These are phyloP conservation scores for Drosophila saltans DNA, from an alignment of 1,140 invertebrate species.

Conservation along the genomic window DNA sequence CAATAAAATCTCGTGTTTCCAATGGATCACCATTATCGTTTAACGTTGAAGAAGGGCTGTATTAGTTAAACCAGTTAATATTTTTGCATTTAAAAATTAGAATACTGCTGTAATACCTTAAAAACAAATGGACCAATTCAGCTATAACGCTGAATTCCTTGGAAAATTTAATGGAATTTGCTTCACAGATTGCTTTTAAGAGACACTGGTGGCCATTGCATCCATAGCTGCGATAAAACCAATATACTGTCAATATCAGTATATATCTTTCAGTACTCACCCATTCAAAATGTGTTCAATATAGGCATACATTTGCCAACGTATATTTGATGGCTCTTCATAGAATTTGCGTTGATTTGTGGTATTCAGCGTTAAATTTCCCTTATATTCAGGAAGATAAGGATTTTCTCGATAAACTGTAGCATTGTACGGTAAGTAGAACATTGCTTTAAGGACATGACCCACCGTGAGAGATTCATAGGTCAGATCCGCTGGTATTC, in stretches of 20 bases:
- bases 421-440: constrained; percentile 62
- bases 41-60: constrained; percentile 32
- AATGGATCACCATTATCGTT: constrained; percentile 25
- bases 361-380: neutral
- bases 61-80: neutral
- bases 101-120: constrained; percentile 36
- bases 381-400: constrained; percentile 59
- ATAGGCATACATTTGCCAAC: constrained; percentile 63
- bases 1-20: constrained; percentile 28
- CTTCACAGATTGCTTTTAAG: constrained; percentile 58
- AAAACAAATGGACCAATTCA: constrained; percentile 52
- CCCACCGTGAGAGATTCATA: constrained; percentile 68
- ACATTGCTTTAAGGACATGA: constrained; percentile 64
- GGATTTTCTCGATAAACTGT: constrained; percentile 61
- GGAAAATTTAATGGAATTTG: constrained; percentile 44
- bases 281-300: constrained; percentile 56
- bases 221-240: constrained; percentile 41
- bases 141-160: constrained; percentile 47
- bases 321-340: constrained; percentile 31
- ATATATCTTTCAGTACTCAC: constrained; percentile 25
- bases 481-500: constrained; percentile 65
- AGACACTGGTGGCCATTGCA: constrained; percentile 60
- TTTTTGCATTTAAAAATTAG: neutral
- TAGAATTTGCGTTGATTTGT: constrained; percentile 10
- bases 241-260: neutral